Conservation (phyloP, 2,113 vertebrate species). For the Cacatua alba region DNA sequence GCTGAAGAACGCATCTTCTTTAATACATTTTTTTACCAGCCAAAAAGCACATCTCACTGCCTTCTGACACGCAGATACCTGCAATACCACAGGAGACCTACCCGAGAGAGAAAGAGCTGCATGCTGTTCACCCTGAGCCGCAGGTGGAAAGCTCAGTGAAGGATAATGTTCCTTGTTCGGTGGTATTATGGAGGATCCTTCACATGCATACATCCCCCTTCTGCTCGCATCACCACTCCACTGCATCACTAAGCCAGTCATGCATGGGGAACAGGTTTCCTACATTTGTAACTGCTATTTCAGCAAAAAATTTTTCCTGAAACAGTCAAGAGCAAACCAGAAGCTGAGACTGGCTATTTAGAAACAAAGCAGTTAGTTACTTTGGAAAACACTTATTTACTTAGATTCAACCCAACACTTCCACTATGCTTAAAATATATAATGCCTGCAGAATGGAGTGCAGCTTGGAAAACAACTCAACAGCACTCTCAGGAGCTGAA, state of each 20-base stretch:
- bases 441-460: constrained; percentile 40
- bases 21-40: not conserved
- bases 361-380: constrained; percentile 14
- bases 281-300: constrained; percentile 38
- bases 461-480: constrained; percentile 60
- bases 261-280: constrained; percentile 54
- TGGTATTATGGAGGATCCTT: constrained; percentile 22
- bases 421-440: constrained; percentile 45
- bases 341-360: not conserved
- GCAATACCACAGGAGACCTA: not conserved
- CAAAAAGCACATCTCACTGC: not conserved
- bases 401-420: constrained; percentile 27
- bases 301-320: constrained; percentile 47
- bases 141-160: constrained; percentile 16
- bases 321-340: constrained; percentile 23
- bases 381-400: constrained; percentile 49
- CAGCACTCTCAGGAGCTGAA: constrained; percentile 59
- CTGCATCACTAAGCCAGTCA: constrained; percentile 42
- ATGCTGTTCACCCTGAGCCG: not conserved
- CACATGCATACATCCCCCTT: constrained; percentile 27
- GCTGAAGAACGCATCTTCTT: not conserved
- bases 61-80: not conserved
- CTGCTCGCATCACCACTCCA: constrained; percentile 34
- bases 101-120: not conserved
- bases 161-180: constrained; percentile 16